Evolutionary conservation across 2,888 invertebrate genomes (phyloP).

Genomic region (Mayetiola destructor): DNA sequence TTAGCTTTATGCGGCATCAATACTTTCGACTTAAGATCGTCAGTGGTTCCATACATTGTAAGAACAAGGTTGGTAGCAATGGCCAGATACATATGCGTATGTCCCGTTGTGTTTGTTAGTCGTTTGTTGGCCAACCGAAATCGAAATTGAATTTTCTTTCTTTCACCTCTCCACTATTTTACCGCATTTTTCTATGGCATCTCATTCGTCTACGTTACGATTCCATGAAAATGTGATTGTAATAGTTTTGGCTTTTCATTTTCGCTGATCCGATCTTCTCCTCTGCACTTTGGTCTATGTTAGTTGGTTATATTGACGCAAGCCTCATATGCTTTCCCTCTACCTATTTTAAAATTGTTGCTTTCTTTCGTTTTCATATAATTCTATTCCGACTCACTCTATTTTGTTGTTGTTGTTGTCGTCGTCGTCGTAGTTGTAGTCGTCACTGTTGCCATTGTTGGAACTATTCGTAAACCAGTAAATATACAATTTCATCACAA

Average conservation of each 20-base stretch:
- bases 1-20: constrained; percentile 8
- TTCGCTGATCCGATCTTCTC: background rate
- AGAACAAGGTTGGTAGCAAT: background rate
- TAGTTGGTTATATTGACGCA: constrained; percentile 15
- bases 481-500: constrained; percentile 4
- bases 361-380: background rate
- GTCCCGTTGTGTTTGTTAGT: background rate
- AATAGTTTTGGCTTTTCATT: constrained; percentile 6
- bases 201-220: background rate
- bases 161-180: constrained; percentile 15
- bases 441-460: background rate
- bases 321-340: constrained; percentile 16
- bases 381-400: too few species aligned
- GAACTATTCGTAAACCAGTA: background rate
- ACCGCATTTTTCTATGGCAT: background rate
- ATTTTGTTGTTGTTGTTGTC: too few species aligned
- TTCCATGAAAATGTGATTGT: too few species aligned
- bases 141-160: constrained; percentile 15
- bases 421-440: background rate
- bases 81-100: background rate
- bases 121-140: constrained; percentile 10
- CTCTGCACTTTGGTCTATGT: constrained; percentile 3
- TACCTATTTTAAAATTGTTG: constrained; percentile 24
- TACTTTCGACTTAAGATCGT: background rate
- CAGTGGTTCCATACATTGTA: background rate